A percentile compares a stretch with the other conserved stretches of the same genome.
These are phyloP conservation scores for Hoplodrina blanda DNA, from an alignment of 2,888 invertebrate species.

Conservation along the genomic window DNA sequence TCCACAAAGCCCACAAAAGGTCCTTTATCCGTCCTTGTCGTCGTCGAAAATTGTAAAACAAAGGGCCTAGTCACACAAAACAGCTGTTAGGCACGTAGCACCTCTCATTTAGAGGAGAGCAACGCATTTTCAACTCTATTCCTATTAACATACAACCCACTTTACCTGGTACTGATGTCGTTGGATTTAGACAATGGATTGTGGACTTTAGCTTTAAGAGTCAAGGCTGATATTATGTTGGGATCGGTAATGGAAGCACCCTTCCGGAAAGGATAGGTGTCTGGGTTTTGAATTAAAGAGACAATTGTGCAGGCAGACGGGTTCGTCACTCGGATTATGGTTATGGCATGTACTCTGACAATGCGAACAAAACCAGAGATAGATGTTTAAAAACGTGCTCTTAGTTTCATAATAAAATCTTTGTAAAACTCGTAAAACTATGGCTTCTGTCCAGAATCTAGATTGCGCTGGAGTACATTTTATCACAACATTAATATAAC, in stretches of 20 bases:
- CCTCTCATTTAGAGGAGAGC: constrained; percentile 40
- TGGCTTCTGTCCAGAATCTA: constrained; percentile 20
- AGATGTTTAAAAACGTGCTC: not conserved
- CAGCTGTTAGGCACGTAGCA: constrained; percentile 84
- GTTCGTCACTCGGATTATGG: constrained; percentile 46
- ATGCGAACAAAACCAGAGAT: not conserved
- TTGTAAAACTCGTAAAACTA: constrained; percentile 3
- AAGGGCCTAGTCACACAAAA: constrained; percentile 78
- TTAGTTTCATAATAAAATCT: constrained; percentile 1
- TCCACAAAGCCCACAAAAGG: constrained; percentile 62
- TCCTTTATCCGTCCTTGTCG: constrained; percentile 74
- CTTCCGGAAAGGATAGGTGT: constrained; percentile 72
- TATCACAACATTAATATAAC: constrained; percentile 18
- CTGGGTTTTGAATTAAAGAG: constrained; percentile 79
- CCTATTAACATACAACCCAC: not conserved
- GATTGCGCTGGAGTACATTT: constrained; percentile 11
- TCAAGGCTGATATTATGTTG: constrained; percentile 29
- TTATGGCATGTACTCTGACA: constrained; percentile 32
- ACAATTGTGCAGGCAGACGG: constrained; percentile 55
- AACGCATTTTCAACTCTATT: constrained; percentile 53
- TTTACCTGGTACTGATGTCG: not conserved
- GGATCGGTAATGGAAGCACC: constrained; percentile 31
- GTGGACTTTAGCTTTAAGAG: constrained; percentile 6
- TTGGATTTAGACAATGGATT: constrained; percentile 4
- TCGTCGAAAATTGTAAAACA: constrained; percentile 79